Evolutionary conservation across 2,888 invertebrate species (phyloP).

Genomic region (Harpalus rubripes): DNA sequence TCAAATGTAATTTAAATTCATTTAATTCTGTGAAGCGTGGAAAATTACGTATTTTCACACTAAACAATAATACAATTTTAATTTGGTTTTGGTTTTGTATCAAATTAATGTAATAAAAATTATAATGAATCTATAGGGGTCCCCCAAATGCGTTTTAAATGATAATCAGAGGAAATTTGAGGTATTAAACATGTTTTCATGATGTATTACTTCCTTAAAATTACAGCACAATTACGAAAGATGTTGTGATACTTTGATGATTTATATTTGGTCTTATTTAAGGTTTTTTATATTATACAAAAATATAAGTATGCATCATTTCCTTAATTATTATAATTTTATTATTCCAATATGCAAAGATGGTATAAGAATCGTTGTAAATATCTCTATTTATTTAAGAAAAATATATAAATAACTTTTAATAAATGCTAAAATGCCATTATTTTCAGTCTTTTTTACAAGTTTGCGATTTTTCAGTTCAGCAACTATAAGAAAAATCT

Average conservation of each 20-base stretch:
- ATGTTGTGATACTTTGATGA: slow-evolving; percentile 9
- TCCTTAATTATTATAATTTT: too few relatives aligned
- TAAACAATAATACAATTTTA: not conserved
- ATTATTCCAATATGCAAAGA: too few relatives aligned
- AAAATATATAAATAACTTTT: too few relatives aligned
- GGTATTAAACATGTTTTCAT: not conserved
- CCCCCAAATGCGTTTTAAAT: not conserved
- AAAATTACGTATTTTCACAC: slow-evolving; percentile 3
- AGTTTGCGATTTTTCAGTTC: too few relatives aligned
- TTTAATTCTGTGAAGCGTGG: not conserved
- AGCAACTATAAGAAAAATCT: too few relatives aligned
- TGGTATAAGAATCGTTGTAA: too few relatives aligned
- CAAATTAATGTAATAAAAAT: not conserved
- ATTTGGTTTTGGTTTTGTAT: not conserved
- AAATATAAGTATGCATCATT: too few relatives aligned
- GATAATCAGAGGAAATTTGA: not conserved
- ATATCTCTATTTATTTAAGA: too few relatives aligned
- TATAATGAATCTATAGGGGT: not conserved
- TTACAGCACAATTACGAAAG: not conserved
- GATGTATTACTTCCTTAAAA: slow-evolving; percentile 10
- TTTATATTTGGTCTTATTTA: not conserved
- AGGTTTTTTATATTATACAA: not conserved
- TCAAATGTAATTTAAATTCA: not conserved
- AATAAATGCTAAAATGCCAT: too few relatives aligned
- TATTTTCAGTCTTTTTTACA: too few relatives aligned